A percentile compares a stretch with the other conserved stretches of the same genome.
phyloP scores from a whole-genome alignment of 2,888 invertebrate species.

The Heteromyza rotundicornis region DNA sequence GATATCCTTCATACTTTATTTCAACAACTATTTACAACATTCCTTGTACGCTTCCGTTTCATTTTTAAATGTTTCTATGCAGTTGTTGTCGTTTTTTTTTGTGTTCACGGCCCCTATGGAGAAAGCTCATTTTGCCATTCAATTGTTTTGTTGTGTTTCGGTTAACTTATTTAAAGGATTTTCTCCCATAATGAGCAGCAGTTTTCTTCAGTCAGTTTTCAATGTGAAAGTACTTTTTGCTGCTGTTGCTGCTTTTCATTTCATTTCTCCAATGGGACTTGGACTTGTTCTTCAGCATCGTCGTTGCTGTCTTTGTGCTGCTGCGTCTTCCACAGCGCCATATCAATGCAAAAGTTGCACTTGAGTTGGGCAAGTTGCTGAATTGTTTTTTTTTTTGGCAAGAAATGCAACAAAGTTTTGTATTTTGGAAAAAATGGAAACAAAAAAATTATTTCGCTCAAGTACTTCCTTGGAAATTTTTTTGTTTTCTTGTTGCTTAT shows the following conservation, averaged over 20 bases:
- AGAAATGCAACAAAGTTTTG: slow-evolving; percentile 13
- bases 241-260: neutral
- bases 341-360: slow-evolving; percentile 4
- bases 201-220: neutral
- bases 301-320: neutral
- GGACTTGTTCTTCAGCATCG: too few relatives aligned
- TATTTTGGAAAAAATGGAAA: neutral
- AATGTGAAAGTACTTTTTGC: too few relatives aligned
- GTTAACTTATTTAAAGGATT: slow-evolving; percentile 33
- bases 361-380: neutral
- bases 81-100: neutral
- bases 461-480: neutral
- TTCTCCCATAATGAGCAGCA: slow-evolving; percentile 12
- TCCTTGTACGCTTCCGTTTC: slow-evolving; percentile 21
- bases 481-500: neutral
- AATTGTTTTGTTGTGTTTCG: slow-evolving; percentile 24
- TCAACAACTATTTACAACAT: slow-evolving; percentile 26
- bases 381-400: slow-evolving; percentile 1
- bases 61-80: slow-evolving; percentile 7
- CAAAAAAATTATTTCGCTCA: neutral
- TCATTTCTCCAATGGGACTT: neutral
- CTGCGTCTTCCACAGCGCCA: neutral
- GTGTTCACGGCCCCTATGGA: neutral
- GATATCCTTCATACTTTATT: neutral
- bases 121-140: neutral